phyloP scores from a whole-genome alignment of 2,113 vertebrate species.

The Oreochromis spilurus region DNA sequence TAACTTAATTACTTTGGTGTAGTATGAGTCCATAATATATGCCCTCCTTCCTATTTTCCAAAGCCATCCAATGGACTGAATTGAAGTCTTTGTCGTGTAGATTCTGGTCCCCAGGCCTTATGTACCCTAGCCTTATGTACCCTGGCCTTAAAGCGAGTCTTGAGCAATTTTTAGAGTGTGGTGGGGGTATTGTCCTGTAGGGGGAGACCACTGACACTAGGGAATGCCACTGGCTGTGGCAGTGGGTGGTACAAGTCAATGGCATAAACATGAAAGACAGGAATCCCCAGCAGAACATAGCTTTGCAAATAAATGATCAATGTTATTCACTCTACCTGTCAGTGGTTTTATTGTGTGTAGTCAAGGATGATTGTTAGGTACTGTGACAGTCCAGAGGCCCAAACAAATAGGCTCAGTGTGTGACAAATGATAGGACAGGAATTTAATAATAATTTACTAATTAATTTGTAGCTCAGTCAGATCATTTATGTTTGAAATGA shows the following conservation, averaged over 20 bases:
- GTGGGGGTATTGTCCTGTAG: neutral
- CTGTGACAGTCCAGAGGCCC: neutral
- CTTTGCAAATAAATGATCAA: neutral
- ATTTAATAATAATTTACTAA: neutral
- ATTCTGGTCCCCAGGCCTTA: fast-evolving
- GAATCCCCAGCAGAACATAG: neutral
- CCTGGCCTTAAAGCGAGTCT: neutral
- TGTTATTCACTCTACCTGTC: neutral
- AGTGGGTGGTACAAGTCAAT: neutral
- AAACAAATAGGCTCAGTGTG: neutral
- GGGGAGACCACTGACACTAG: neutral
- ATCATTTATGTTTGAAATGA: neutral
- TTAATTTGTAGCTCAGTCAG: neutral
- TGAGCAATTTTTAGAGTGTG: neutral
- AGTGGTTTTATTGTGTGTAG: neutral
- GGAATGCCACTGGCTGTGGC: neutral
- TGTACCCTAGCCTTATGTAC: neutral
- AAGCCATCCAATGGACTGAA: fast-evolving
- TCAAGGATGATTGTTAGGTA: neutral
- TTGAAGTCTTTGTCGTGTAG: neutral
- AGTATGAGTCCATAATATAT: neutral
- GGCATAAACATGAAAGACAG: neutral
- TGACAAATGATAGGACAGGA: neutral
- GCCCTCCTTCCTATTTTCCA: neutral
- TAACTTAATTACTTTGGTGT: neutral